These are phyloP conservation scores for Ladona fulva DNA, from an alignment of 1,140 invertebrate genomes.

Conservation along the genomic window DNA sequence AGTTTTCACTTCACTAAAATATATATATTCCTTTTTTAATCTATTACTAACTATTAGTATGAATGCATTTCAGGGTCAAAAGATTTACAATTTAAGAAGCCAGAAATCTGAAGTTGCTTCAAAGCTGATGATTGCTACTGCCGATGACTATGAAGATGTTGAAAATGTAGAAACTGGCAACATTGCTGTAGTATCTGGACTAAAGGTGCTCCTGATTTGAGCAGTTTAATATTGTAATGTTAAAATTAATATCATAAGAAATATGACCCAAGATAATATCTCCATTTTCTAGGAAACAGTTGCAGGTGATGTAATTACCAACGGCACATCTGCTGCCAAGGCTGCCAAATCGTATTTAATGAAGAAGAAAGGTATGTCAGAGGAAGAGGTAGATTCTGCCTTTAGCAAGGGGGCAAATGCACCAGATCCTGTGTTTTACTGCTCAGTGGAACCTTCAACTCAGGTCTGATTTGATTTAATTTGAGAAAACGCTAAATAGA, in stretches of 20 bases:
- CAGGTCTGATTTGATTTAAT: constrained; percentile 31
- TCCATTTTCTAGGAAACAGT: constrained; percentile 45
- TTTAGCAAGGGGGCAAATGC: constrained; percentile 54
- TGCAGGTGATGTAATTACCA: constrained; percentile 79
- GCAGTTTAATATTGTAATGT: no score
- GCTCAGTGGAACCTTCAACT: constrained; percentile 89
- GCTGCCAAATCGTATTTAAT: constrained; percentile 46
- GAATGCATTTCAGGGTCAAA: constrained; percentile 46
- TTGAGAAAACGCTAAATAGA: no score
- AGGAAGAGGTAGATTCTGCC: constrained; percentile 29
- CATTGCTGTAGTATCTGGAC: constrained; percentile 80
- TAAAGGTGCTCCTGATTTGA: constrained; percentile 57
- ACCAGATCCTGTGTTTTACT: constrained; percentile 94
- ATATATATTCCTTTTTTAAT: no score
- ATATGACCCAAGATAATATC: no score
- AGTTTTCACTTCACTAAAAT: no score
- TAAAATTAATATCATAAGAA: no score
- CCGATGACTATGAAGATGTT: constrained; percentile 76
- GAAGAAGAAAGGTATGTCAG: constrained; percentile 27
- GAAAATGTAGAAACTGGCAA: constrained; percentile 60
- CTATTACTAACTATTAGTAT: no score
- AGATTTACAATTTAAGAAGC: constrained; percentile 66
- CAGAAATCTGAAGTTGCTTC: constrained; percentile 52
- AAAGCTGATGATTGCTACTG: constrained; percentile 66
- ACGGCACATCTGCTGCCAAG: constrained; percentile 42